A percentile compares a stretch with the other conserved stretches of the same genome.
Conservation (phyloP, 2,797 vertebrate species). For the Platalea minor region DNA sequence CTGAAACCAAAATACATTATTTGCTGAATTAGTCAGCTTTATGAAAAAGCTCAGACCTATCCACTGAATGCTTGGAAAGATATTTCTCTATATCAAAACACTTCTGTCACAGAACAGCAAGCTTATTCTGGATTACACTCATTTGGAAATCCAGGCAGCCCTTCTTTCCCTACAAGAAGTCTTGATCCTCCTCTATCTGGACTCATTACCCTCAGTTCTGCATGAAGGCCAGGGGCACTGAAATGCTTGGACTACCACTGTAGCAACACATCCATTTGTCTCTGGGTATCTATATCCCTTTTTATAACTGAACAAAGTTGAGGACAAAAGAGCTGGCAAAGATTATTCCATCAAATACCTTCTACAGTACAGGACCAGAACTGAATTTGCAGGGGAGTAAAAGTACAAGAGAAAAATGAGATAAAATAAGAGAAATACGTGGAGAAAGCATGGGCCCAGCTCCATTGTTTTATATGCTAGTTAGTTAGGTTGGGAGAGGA, state of each 20-base stretch:
- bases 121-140: not conserved
- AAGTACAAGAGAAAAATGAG: not conserved
- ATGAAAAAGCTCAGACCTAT: not conserved
- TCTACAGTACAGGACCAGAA: not conserved
- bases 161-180: not conserved
- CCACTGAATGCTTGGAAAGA: not conserved
- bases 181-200: not conserved
- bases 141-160: not conserved
- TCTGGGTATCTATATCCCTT: not conserved
- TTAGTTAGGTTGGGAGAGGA: not conserved
- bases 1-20: conserved; percentile 49
- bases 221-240: accelerated
- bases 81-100: conserved; percentile 19
- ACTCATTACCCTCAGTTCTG: not conserved
- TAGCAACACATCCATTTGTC: not conserved
- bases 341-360: not conserved
- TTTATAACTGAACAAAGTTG: not conserved
- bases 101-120: not conserved
- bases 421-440: not conserved
- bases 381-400: not conserved
- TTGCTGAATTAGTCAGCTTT: conserved; percentile 20
- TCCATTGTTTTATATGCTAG: not conserved
- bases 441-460: not conserved
- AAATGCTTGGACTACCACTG: not conserved
- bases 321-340: not conserved